These are phyloP conservation scores for Catocala sponsa DNA, from an alignment of 2,888 invertebrate species.

Conservation along the genomic window DNA sequence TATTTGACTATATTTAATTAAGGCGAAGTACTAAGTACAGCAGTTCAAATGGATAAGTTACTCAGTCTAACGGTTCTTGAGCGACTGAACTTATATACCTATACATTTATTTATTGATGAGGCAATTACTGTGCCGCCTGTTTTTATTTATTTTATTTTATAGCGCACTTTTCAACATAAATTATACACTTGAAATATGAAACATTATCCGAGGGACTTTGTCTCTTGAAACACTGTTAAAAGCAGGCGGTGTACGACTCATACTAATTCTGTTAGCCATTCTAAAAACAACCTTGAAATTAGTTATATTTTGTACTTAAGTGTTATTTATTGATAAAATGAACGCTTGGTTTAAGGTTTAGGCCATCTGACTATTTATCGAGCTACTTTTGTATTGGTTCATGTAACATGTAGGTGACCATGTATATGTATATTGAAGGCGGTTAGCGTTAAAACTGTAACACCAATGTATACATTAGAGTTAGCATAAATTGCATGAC, in stretches of 20 bases:
- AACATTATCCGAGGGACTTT: no score
- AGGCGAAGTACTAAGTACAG: constrained; percentile 29
- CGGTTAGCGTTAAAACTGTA: constrained; percentile 18
- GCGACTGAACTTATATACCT: no score
- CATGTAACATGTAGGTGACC: constrained; percentile 23
- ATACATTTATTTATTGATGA: constrained; percentile 21
- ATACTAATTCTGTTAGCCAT: constrained; percentile 41
- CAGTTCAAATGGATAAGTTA: constrained; percentile 35
- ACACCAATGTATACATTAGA: constrained; percentile 36
- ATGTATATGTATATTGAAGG: constrained; percentile 17
- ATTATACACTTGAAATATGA: no score
- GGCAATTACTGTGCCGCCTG: constrained; percentile 34
- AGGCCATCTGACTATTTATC: constrained; percentile 22
- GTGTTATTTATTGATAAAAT: constrained; percentile 51
- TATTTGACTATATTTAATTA: constrained; percentile 31
- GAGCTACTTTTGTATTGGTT: constrained; percentile 27
- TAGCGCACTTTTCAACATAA: not conserved
- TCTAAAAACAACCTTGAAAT: constrained; percentile 50
- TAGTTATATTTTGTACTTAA: constrained; percentile 49
- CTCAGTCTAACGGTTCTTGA: not conserved
- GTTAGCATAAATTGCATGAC: constrained; percentile 35
- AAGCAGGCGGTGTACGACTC: no score
- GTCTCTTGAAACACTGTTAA: no score
- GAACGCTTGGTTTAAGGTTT: constrained; percentile 24
- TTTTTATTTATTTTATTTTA: constrained; percentile 7